These are phyloP conservation scores for Chesias legatella DNA, from an alignment of 2,888 invertebrate genomes.

Conservation along the genomic window DNA sequence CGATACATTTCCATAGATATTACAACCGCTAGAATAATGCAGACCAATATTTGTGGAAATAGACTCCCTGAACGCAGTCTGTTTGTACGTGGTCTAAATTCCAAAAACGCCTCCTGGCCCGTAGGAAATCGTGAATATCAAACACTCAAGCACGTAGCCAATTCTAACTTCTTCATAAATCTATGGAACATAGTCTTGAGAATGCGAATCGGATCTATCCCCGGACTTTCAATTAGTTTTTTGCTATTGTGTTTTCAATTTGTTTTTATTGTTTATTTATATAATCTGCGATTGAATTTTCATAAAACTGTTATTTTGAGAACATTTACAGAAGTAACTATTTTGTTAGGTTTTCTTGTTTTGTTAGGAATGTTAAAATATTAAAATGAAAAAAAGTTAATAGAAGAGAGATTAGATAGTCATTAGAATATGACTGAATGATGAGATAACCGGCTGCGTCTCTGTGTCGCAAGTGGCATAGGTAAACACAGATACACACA, in stretches of 20 bases:
- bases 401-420: too few relatives aligned
- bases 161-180: constrained; percentile 59
- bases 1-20: constrained; percentile 34
- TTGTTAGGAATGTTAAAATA: too few relatives aligned
- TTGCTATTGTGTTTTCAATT: neutral
- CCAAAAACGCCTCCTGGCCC: constrained; percentile 47
- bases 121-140: constrained; percentile 46
- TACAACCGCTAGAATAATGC: constrained; percentile 49
- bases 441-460: too few relatives aligned
- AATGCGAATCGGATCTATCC: constrained; percentile 32
- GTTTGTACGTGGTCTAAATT: constrained; percentile 55
- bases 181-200: constrained; percentile 36
- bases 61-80: constrained; percentile 51
- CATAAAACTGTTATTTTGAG: too few relatives aligned
- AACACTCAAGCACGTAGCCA: constrained; percentile 43
- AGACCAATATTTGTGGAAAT: constrained; percentile 63
- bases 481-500: too few relatives aligned
- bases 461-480: too few relatives aligned
- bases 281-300: too few relatives aligned
- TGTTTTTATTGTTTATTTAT: neutral
- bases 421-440: too few relatives aligned
- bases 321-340: too few relatives aligned
- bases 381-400: too few relatives aligned
- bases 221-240: constrained; percentile 25
- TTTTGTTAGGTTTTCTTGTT: too few relatives aligned